phyloP scores from a whole-genome alignment of 2,888 invertebrate species.

The Hydriomena furcata region DNA sequence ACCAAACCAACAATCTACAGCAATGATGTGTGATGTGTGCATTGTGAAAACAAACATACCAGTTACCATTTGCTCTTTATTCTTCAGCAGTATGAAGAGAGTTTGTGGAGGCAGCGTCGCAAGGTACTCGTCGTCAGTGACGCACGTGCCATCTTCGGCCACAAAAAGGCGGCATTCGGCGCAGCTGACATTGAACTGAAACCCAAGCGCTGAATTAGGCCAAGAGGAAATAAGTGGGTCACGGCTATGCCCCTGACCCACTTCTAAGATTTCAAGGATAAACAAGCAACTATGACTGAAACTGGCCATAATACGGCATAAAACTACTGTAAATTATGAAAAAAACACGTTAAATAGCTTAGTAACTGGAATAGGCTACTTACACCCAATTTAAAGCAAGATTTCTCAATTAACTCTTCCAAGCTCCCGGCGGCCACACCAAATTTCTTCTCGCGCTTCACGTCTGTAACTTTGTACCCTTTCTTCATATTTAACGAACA shows the following conservation, averaged over 20 bases:
- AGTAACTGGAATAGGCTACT: conserved; percentile 43
- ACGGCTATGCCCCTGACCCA: conserved; percentile 66
- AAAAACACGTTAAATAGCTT: conserved; percentile 6
- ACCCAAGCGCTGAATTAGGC: conserved; percentile 53
- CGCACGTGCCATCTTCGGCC: conserved; percentile 87
- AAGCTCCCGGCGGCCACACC: conserved; percentile 88
- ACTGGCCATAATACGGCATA: conserved; percentile 25
- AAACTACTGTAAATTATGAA: conserved; percentile 18
- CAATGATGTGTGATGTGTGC: too few relatives aligned
- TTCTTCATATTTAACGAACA: conserved; percentile 71
- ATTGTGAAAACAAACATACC: conserved; percentile 77
- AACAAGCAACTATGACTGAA: conserved; percentile 46
- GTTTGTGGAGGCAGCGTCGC: conserved; percentile 89
- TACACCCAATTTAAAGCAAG: conserved; percentile 86
- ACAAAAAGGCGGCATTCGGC: conserved; percentile 80
- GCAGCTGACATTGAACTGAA: conserved; percentile 77
- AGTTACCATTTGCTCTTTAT: conserved; percentile 82
- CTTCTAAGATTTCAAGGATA: conserved; percentile 41
- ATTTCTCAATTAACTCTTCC: conserved; percentile 86
- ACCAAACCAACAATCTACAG: too few relatives aligned
- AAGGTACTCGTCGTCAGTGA: conserved; percentile 91
- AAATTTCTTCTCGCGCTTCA: conserved; percentile 86
- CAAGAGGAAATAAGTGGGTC: conserved; percentile 61
- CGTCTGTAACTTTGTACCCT: conserved; percentile 89
- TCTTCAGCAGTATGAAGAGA: conserved; percentile 84